phyloP scores from a whole-genome alignment of 2,888 invertebrate genomes.

The Cataglyphis cursor region DNA sequence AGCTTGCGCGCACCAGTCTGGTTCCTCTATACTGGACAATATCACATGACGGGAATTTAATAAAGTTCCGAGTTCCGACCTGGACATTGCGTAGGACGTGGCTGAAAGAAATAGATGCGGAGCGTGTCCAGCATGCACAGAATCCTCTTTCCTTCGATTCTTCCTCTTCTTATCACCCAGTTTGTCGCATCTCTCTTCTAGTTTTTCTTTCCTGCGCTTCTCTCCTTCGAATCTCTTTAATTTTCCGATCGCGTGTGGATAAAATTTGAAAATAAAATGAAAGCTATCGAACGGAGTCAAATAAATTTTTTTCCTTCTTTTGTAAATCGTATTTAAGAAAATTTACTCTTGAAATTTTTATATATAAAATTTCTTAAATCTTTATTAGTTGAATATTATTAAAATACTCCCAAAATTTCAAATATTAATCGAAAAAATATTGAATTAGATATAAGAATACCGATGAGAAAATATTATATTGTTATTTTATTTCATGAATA shows the following conservation, averaged over 20 bases:
- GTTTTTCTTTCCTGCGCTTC: background rate
- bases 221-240: conserved; percentile 16
- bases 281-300: conserved; percentile 3
- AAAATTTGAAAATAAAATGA: conserved; percentile 3
- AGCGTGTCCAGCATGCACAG: conserved; percentile 73
- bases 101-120: conserved; percentile 72
- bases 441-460: background rate
- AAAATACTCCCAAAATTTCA: background rate
- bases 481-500: conserved; percentile 5
- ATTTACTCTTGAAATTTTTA: background rate
- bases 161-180: conserved; percentile 33
- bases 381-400: background rate
- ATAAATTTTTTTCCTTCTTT: background rate
- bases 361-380: background rate
- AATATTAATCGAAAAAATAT: background rate
- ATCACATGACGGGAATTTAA: conserved; percentile 74
- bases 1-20: conserved; percentile 50
- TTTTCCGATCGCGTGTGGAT: conserved; percentile 11
- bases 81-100: conserved; percentile 64
- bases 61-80: conserved; percentile 65
- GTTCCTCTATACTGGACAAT: conserved; percentile 63
- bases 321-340: background rate
- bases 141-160: conserved; percentile 39
- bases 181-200: conserved; percentile 31
- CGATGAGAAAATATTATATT: background rate